Evolutionary conservation across 1,140 invertebrate species (phyloP), one percentile per base, ranked within the genome.

Genomic region (Drosophila kepulauana): DNA sequence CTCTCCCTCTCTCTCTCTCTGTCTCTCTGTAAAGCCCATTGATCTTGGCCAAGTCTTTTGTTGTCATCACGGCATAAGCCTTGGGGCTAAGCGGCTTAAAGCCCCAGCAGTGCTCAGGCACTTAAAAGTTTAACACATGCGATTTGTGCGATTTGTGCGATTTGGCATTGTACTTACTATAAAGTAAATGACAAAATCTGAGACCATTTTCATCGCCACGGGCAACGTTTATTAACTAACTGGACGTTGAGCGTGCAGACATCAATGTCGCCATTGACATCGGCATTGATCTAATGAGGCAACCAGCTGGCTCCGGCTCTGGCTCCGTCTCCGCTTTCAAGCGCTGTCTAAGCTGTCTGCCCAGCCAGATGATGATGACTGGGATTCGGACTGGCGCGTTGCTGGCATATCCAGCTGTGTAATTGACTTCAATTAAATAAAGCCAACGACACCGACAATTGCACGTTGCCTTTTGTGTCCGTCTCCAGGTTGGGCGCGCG

Each of bases 361-460:
- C 7, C 33, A 8, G 33, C 0, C 20, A 1, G 5, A 30, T 52
- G 49, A 51, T 25, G 28, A n/a, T 51, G 51, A 33, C 51, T 48
- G 10, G 51, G 25, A 13, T 13, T 70, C 48, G 52, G 11, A 25
- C 59, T 71, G 61, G 15, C 5, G 30, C 52, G 11, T 8, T 61
- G 45, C 72, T 65, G 67, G 77, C 75, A 78, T 68, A 64, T 81
- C 85, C 85, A 75, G 75, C 78, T 84, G 85, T 80, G 85, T 76
- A 88, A 89, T 85, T 82, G 85, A 75, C 85, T 89, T 89, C 81
- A 89, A 89, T 89, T 89, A 89, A 90, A 85, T 85, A 75, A 81
- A 81, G 71, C 75, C 81, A 79, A 71, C 74, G 84, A 85, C 78
- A 84, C 84, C 71, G 71, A 76, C 85, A 88, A 89, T 81, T 88